Evolutionary conservation across 2,888 invertebrate species (phyloP).

Genomic region (Diaperis boleti): DNA sequence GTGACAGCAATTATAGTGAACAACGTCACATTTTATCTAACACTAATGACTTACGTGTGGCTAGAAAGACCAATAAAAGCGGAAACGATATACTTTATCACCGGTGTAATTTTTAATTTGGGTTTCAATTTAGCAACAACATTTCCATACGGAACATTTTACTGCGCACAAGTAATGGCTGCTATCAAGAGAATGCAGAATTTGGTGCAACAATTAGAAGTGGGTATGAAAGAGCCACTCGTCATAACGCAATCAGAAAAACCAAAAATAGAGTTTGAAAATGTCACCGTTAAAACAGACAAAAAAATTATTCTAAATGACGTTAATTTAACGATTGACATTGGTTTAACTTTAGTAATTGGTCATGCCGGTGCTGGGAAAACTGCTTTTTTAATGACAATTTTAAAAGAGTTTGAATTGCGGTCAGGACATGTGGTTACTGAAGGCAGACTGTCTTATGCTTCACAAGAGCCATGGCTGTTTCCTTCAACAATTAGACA

Average conservation of each 20-base stretch:
- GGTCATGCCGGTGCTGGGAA: slow-evolving; percentile 54
- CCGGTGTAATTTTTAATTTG: not conserved
- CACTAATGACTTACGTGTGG: slow-evolving; percentile 73
- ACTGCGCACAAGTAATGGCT: slow-evolving; percentile 82
- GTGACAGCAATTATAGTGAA: not conserved
- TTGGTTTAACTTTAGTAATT: slow-evolving; percentile 18
- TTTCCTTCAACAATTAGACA: slow-evolving; percentile 58
- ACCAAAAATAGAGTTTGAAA: not conserved
- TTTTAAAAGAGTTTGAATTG: slow-evolving; percentile 52
- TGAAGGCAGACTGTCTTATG: slow-evolving; percentile 56
- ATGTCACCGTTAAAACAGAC: not conserved
- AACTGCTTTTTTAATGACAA: slow-evolving; percentile 54
- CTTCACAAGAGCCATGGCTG: slow-evolving; percentile 59
- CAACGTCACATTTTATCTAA: slow-evolving; percentile 60
- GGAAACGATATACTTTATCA: slow-evolving; percentile 1
- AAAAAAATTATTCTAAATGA: slow-evolving; percentile 6
- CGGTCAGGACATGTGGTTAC: slow-evolving; percentile 45
- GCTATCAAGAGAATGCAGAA: slow-evolving; percentile 75
- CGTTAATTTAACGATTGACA: not conserved
- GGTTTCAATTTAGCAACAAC: slow-evolving; percentile 70
- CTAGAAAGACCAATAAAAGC: slow-evolving; percentile 67
- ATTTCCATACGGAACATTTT: slow-evolving; percentile 76
- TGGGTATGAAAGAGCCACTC: no score
- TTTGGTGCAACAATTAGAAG: slow-evolving; percentile 6
- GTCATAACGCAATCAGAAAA: not conserved